A percentile compares a stretch with the other conserved stretches of the same genome.
Evolutionary conservation across 2,113 vertebrate genomes (phyloP).

Genomic region (Aspidoscelis tigris): DNA sequence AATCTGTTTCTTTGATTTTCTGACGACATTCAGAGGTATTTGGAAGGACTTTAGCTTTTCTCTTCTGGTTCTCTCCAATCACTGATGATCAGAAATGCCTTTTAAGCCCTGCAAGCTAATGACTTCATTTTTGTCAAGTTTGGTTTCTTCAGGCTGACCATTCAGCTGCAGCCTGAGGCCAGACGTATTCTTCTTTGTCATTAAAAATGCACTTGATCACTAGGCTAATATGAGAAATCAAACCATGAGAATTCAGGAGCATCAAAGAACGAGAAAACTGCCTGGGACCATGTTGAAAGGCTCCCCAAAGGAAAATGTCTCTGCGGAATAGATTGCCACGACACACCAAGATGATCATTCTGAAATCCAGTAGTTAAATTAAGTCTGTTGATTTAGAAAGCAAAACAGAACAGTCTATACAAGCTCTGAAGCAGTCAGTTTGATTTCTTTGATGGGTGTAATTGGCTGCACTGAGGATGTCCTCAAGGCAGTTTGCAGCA

Average conservation of each 20-base stretch:
- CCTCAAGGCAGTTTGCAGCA: neutral
- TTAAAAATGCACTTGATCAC: neutral
- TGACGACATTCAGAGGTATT: neutral
- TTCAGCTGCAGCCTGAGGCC: neutral
- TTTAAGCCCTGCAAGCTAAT: neutral
- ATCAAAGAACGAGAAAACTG: neutral
- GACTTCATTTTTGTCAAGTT: neutral
- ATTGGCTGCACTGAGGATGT: no score
- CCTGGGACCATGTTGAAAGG: neutral
- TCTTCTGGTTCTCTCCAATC: neutral
- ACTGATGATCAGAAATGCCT: neutral
- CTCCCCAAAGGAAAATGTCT: no score
- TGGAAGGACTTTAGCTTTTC: neutral
- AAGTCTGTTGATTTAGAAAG: neutral
- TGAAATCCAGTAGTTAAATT: no score
- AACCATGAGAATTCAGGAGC: neutral
- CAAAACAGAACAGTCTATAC: neutral
- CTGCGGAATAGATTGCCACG: neutral
- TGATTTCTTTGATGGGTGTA: no score
- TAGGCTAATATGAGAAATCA: no score
- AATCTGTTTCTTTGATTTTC: neutral
- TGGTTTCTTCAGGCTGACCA: neutral
- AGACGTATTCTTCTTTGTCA: neutral
- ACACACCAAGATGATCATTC: no score
- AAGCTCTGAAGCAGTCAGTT: neutral